Evolutionary conservation across 2,113 vertebrate species (phyloP).

Genomic region (Oncorhynchus mykiss): DNA sequence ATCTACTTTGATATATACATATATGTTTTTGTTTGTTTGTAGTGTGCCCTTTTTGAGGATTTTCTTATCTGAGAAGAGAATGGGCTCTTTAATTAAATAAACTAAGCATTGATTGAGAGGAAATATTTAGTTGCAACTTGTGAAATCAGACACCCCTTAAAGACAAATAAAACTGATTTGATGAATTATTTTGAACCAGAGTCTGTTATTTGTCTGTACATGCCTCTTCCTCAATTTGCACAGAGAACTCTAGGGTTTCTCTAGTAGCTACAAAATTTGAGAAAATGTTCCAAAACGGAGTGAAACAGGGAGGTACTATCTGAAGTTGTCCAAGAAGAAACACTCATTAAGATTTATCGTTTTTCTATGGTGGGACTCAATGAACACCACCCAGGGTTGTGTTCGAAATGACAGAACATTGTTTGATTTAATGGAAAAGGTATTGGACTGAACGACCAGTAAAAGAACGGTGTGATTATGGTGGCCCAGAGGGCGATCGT

Average conservation of each 20-base stretch:
- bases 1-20: constrained; percentile 64
- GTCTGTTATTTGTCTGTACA: constrained; percentile 26
- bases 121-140: constrained; percentile 67
- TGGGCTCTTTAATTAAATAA: constrained; percentile 56
- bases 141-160: constrained; percentile 71
- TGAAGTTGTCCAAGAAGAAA: too few relatives aligned
- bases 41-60: constrained; percentile 42
- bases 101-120: constrained; percentile 46
- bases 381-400: too few relatives aligned
- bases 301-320: too few relatives aligned
- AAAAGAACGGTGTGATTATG: too few relatives aligned
- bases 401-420: too few relatives aligned
- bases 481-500: too few relatives aligned
- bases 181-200: constrained; percentile 60
- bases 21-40: constrained; percentile 35
- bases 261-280: too few relatives aligned
- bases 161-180: constrained; percentile 76
- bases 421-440: too few relatives aligned
- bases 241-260: neutral
- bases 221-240: neutral
- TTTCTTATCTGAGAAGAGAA: constrained; percentile 57
- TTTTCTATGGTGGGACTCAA: too few relatives aligned
- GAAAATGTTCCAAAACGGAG: too few relatives aligned
- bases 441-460: too few relatives aligned
- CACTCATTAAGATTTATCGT: too few relatives aligned